phyloP scores from a whole-genome alignment of 1,140 invertebrate genomes.

The Drosophila ogumai region DNA sequence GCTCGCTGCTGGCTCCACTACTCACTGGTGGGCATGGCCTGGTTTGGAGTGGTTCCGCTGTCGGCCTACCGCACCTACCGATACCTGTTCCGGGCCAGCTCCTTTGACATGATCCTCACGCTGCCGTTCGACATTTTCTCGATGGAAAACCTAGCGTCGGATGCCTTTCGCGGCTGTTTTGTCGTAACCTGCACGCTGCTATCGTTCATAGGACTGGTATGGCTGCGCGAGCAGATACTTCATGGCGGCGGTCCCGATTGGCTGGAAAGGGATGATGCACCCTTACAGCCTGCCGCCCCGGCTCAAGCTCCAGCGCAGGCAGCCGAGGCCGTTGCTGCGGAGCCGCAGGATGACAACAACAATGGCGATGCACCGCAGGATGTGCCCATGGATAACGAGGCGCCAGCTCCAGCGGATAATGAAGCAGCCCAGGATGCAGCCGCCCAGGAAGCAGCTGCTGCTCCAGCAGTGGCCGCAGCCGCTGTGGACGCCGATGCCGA shows the following conservation, averaged over 20 bases:
- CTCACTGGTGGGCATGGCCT: slow-evolving; percentile 96
- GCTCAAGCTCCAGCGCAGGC: slow-evolving; percentile 71
- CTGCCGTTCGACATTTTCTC: slow-evolving; percentile 96
- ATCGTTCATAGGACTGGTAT: slow-evolving; percentile 98
- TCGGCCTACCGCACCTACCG: slow-evolving; percentile 98
- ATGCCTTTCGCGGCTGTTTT: slow-evolving; percentile 98
- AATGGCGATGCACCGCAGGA: slow-evolving; percentile 58
- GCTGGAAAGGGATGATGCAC: slow-evolving; percentile 90
- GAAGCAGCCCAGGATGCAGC: slow-evolving; percentile 46
- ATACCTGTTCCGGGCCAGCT: slow-evolving; percentile 95
- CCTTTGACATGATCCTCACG: slow-evolving; percentile 93
- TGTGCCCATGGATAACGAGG: slow-evolving; percentile 67
- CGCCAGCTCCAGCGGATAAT: slow-evolving; percentile 62
- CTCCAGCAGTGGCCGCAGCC: slow-evolving; percentile 29
- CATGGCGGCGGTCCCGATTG: slow-evolving; percentile 98
- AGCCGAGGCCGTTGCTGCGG: slow-evolving; percentile 64
- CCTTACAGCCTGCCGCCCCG: slow-evolving; percentile 78
- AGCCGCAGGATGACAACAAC: slow-evolving; percentile 82
- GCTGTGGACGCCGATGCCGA: slow-evolving; percentile 86
- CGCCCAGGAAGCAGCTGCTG: slow-evolving; percentile 11
- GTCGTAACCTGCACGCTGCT: slow-evolving; percentile 98
- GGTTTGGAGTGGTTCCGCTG: slow-evolving; percentile 98
- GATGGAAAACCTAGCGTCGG: slow-evolving; percentile 95
- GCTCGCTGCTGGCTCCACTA: slow-evolving; percentile 98
- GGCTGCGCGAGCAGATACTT: slow-evolving; percentile 98